Percentiles rank a stretch among this genome's conserved stretches.
phyloP scores from a whole-genome alignment of 2,888 invertebrate species.

The Acrobeloides nanus region DNA sequence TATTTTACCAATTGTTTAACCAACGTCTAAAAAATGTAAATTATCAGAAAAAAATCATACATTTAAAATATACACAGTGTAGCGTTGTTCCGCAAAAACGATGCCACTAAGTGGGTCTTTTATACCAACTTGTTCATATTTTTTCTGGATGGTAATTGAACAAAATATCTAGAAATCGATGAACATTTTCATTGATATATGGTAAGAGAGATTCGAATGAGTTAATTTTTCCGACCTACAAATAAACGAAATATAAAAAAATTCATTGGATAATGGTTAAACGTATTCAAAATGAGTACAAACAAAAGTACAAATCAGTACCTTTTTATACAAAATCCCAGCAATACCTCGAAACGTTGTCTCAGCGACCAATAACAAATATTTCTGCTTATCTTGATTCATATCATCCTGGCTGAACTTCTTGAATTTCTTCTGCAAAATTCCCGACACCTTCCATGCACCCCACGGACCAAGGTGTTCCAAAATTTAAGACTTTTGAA shows the following conservation, averaged over 20 bases:
- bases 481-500: too few relatives aligned
- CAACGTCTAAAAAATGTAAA: constrained; percentile 10
- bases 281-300: too few relatives aligned
- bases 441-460: constrained; percentile 58
- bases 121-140: constrained; percentile 1
- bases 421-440: constrained; percentile 34
- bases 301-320: too few relatives aligned
- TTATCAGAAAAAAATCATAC: constrained; percentile 16
- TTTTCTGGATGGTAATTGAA: constrained; percentile 54
- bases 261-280: too few relatives aligned
- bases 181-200: constrained; percentile 62
- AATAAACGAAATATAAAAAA: too few relatives aligned
- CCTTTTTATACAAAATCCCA: too few relatives aligned
- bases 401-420: constrained; percentile 19
- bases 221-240: constrained; percentile 24
- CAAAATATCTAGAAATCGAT: constrained; percentile 70
- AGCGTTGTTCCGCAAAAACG: constrained; percentile 77
- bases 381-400: too few relatives aligned
- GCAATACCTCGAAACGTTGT: too few relatives aligned
- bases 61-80: constrained; percentile 79
- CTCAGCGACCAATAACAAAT: too few relatives aligned
- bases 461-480: constrained; percentile 79
- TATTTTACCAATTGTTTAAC: too few relatives aligned
- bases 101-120: constrained; percentile 58
- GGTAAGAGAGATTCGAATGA: constrained; percentile 17